A percentile compares a stretch with the other conserved stretches of the same genome.
phyloP scores from a whole-genome alignment of 2,797 vertebrate species.

The Spinibarbus caldwelli region DNA sequence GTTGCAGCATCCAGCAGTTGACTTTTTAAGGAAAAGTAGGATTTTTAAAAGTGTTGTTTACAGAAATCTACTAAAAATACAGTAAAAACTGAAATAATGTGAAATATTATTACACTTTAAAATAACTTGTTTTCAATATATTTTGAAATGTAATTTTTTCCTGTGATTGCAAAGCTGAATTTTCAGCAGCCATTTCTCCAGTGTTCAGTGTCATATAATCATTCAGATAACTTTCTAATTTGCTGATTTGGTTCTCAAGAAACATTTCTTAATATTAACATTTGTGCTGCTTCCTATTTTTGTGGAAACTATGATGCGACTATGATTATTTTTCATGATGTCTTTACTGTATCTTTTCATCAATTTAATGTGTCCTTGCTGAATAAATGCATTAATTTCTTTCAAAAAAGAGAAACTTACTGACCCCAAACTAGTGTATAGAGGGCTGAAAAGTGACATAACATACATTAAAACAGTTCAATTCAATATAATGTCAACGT shows the following conservation, averaged over 20 bases:
- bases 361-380: not conserved
- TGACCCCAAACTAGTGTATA: too few relatives aligned
- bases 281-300: not conserved
- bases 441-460: not conserved
- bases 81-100: too few relatives aligned
- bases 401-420: not conserved
- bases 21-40: not conserved
- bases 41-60: too few relatives aligned
- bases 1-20: not conserved
- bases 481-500: constrained; percentile 1
- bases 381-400: not conserved
- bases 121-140: not conserved
- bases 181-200: not conserved
- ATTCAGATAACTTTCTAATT: too few relatives aligned
- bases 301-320: not conserved
- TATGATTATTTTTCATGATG: not conserved
- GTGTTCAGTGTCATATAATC: not conserved
- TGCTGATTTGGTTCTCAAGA: too few relatives aligned
- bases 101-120: not conserved
- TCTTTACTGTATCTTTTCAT: not conserved
- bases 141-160: not conserved
- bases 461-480: not conserved
- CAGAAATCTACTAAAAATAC: not conserved
- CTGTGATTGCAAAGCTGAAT: not conserved
- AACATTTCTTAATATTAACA: not conserved